Evolutionary conservation across 2,888 invertebrate species (phyloP).

Genomic region (Bombylius discolor): DNA sequence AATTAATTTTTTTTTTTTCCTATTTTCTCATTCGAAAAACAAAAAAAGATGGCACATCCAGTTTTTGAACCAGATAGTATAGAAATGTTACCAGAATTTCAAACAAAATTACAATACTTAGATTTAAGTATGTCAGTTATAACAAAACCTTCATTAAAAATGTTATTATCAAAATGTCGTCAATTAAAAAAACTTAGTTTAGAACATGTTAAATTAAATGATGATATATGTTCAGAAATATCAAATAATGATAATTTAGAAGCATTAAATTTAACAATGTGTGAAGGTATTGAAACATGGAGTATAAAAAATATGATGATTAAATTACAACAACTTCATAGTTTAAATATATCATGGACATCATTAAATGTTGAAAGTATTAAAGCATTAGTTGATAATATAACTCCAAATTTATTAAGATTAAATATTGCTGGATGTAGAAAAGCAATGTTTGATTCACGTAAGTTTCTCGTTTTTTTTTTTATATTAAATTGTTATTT

Average conservation of each 20-base stretch:
- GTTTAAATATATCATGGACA: conserved; percentile 78
- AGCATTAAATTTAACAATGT: conserved; percentile 74
- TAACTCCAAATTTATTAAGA: conserved; percentile 53
- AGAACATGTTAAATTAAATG: conserved; percentile 58
- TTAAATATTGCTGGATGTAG: conserved; percentile 76
- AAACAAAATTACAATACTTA: conserved; percentile 60
- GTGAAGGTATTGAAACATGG: conserved; percentile 51
- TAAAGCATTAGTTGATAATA: conserved; percentile 43
- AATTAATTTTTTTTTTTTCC: conserved; percentile 8
- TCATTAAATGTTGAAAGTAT: conserved; percentile 47
- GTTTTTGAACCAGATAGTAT: conserved; percentile 37
- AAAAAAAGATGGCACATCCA: conserved; percentile 37
- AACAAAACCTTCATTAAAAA: conserved; percentile 42
- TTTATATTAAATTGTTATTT: not conserved
- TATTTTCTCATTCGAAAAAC: conserved; percentile 1
- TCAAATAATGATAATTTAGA: conserved; percentile 55
- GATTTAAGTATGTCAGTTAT: conserved; percentile 74
- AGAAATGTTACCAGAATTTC: conserved; percentile 31
- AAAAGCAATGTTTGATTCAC: conserved; percentile 56
- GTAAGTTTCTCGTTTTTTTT: conserved; percentile 40
- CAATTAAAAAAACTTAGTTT: conserved; percentile 69
- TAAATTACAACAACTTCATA: conserved; percentile 36
- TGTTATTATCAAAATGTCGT: conserved; percentile 50
- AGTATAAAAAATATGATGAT: conserved; percentile 50
- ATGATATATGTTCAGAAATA: conserved; percentile 52